Base-by-base conservation (phyloP, 1,140 invertebrate genomes). In the Drosophila tsacasi region DNA sequence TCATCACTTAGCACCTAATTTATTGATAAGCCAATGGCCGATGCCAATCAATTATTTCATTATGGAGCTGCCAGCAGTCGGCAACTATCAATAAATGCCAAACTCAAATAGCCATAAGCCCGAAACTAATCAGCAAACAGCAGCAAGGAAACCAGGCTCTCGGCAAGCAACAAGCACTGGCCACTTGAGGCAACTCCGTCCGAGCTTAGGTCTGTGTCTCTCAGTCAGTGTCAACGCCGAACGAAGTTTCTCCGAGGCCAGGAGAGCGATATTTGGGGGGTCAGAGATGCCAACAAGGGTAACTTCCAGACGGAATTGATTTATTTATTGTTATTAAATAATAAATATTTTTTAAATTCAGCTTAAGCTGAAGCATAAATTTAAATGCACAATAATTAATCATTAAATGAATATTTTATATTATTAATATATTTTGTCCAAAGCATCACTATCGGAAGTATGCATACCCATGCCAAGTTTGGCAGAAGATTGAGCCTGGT, bases 111-210 rank as follows among this genome's bases (percentile, higher is more conserved):
- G 69, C 68, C 66, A 78, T 79, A 77, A 81, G 68, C 69, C 68
- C 64, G 64, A 87, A 84, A 84, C 84, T 84, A 89, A 87, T 87
- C 84, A 89, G 78, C 85, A 89, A 84, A 89, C 68, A 81, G 73
- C 58, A 77, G 42, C 69, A 50, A 49, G 58, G 42, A 71, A 55
- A 35, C 49, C 49, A 17, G 21, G 27, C 35, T 49, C 65, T 49
- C 27, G 21, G 27, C 69, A 32, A 68, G 66, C 81, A 81, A 89
- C 83, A 87, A 86, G 76, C 64, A 81, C 60, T 69, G 78, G 77
- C 42, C 73, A 74, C 58, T 77, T 54, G 83, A 67, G 71, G 42
- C 19, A 66, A 57, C 69, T 75, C 39, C 30, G 25, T 32, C 39
- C 50, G 12, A 35, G 49, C 40, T 25, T 23, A 5, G 57, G 32